Evolutionary conservation across 2,888 invertebrate species (phyloP), one percentile per base, ranked within the genome.

Genomic region (Zele albiditarsus): DNA sequence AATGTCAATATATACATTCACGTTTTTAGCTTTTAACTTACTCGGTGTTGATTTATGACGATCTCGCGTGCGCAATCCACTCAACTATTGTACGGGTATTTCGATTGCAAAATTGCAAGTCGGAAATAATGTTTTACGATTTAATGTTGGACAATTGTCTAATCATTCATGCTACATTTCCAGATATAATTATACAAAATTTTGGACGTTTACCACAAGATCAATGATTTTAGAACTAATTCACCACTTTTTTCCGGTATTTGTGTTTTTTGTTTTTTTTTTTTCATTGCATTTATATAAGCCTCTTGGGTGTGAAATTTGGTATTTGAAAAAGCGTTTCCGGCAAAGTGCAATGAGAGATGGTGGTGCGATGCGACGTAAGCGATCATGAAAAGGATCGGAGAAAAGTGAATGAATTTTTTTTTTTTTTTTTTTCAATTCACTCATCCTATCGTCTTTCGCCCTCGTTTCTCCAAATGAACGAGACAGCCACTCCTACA

Each of bases 391-490:
- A 25, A 42, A 23, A 42, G 8, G 28, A 16, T 25, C 49, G 27
- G 28, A 8, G 67, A 67, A 53, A 67, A 67, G 49, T 49, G 67
- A 25, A 14, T 49, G 28, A 20, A n/a, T 66, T 66, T 66, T 46
- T 67, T 68, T 27, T n/a, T 65, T 38, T 23, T 10, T 65, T n/a
- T 28, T 8, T 53, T 23, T 53, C 53, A 8, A 53, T 20, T 53
- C 20, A 1, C 20, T 53, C 46, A 46, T 46, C 8, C 10, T 23
- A 23, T 53, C 8, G 4, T 53, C n/a, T 20, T 53, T 20, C 8
- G 12, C 42, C 6, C 20, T n/a, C n/a, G 3, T 23, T 53, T 23
- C 20, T 0, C 1, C 53, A 3, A 53, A 20, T 53, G 53, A 53
- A 20, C 10, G 53, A 53, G n/a, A 23, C 5, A 42, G 12, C 20